These are phyloP conservation scores for Brachyptera risi DNA, from an alignment of 2,888 invertebrate genomes.

Conservation along the genomic window DNA sequence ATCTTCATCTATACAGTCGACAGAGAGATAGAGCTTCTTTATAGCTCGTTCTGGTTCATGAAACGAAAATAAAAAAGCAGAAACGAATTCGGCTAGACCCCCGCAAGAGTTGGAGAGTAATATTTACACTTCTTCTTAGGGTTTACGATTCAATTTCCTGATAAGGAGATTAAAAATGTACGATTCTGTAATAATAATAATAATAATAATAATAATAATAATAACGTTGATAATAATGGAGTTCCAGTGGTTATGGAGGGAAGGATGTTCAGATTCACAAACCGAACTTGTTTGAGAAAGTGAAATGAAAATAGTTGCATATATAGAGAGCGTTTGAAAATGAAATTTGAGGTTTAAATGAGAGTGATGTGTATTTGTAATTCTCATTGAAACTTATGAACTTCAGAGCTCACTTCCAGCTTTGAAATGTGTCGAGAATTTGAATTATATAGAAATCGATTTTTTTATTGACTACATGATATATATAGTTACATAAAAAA, in stretches of 20 bases:
- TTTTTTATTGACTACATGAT: too few species aligned
- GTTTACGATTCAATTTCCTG: slow-evolving; percentile 32
- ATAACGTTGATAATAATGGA: neutral
- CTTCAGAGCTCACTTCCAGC: too few species aligned
- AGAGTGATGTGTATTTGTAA: too few species aligned
- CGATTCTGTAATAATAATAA: slow-evolving; percentile 3
- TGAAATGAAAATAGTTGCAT: too few species aligned
- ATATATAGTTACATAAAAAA: too few species aligned
- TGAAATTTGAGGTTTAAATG: too few species aligned
- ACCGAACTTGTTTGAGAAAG: too few species aligned
- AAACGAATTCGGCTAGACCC: neutral
- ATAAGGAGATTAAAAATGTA: slow-evolving; percentile 25
- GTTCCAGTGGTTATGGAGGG: neutral
- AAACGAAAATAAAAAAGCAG: neutral
- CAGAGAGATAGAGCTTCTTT: neutral
- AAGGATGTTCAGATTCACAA: too few species aligned
- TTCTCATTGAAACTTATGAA: too few species aligned
- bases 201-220: slow-evolving; percentile 4
- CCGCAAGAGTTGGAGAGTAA: slow-evolving; percentile 13
- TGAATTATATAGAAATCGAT: too few species aligned
- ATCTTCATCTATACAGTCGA: neutral
- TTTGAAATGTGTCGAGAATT: too few species aligned
- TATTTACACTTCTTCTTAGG: slow-evolving; percentile 29
- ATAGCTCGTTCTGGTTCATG: neutral
- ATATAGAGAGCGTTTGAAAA: too few species aligned